Percentiles rank a stretch among this genome's conserved stretches.
These are phyloP conservation scores for Aurelia sp. DNA, from an alignment of 30 jellyfish, hydroid and myxozoan species.

Conservation along the genomic window DNA sequence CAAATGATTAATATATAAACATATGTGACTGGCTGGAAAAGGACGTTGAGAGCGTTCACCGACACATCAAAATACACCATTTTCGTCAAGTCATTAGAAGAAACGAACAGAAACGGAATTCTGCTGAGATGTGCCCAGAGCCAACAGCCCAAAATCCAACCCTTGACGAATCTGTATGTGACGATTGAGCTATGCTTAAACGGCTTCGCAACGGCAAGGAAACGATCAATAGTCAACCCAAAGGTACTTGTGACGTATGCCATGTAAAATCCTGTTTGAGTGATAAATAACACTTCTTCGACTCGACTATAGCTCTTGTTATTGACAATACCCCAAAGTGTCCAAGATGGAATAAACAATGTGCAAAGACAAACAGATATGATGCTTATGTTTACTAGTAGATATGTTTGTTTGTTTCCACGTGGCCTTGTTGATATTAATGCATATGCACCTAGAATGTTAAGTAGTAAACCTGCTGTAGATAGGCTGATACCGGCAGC, in stretches of 20 bases:
- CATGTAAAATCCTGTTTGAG: too few species aligned
- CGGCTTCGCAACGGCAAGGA: constrained; percentile 19
- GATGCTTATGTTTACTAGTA: constrained; percentile 53
- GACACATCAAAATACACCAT: constrained; percentile 52
- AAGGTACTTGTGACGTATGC: too few species aligned
- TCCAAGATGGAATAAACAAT: constrained; percentile 56
- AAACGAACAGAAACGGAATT: constrained; percentile 50
- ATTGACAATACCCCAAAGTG: constrained; percentile 27
- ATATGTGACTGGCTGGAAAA: constrained; percentile 67
- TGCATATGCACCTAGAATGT: constrained; percentile 49
- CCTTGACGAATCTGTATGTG: constrained; percentile 19
- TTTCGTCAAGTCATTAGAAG: constrained; percentile 12
- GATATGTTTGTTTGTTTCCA: constrained; percentile 56
- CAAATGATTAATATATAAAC: constrained; percentile 29
- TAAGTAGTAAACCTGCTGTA: constrained; percentile 50
- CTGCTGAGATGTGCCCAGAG: constrained; percentile 38
- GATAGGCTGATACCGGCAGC: constrained; percentile 45
- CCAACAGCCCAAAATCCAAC: constrained; percentile 42
- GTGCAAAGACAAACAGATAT: constrained; percentile 38
- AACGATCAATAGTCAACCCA: too few species aligned
- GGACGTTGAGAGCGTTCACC: constrained; percentile 31
- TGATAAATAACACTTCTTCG: background rate
- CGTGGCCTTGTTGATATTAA: constrained; percentile 22
- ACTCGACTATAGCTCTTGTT: constrained; percentile 38
- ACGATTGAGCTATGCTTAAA: constrained; percentile 51